Evolutionary conservation across 2,797 vertebrate genomes (phyloP).

Genomic region (Telmatherina bonti): DNA sequence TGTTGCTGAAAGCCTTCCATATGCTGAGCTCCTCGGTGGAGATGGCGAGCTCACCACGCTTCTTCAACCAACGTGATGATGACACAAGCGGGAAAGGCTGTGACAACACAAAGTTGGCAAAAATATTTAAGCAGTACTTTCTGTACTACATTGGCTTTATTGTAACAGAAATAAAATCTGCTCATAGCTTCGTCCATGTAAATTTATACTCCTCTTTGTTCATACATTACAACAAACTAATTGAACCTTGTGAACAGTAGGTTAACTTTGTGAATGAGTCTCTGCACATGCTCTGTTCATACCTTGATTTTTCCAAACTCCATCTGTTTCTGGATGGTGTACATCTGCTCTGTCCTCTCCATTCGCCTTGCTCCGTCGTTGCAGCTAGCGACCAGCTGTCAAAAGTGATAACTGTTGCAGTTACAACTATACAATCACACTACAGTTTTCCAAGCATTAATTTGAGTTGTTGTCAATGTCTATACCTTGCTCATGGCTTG

Average conservation of each 20-base stretch:
- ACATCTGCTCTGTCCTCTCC: conserved; percentile 97
- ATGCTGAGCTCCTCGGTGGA: conserved; percentile 87
- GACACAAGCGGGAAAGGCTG: conserved; percentile 94
- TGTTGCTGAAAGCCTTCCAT: conserved; percentile 87
- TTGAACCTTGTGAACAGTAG: no score
- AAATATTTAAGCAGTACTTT: neutral
- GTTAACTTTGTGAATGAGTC: neutral
- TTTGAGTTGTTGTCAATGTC: neutral
- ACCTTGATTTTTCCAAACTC: conserved; percentile 98
- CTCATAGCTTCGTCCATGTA: neutral
- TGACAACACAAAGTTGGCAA: neutral
- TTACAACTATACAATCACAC: neutral
- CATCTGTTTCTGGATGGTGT: conserved; percentile 94
- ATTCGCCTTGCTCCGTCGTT: conserved; percentile 93
- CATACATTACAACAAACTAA: neutral
- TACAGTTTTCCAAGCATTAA: neutral
- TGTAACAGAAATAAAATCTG: neutral
- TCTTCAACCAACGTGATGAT: conserved; percentile 92
- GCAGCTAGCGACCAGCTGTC: conserved; percentile 91
- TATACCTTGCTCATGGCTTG: conserved; percentile 95
- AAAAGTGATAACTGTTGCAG: neutral
- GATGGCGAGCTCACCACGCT: conserved; percentile 88
- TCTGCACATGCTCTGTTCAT: neutral
- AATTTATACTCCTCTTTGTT: neutral
- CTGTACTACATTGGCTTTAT: neutral